Evolutionary conservation across 2,113 vertebrate genomes (phyloP).

Genomic region (Fulica atra): DNA sequence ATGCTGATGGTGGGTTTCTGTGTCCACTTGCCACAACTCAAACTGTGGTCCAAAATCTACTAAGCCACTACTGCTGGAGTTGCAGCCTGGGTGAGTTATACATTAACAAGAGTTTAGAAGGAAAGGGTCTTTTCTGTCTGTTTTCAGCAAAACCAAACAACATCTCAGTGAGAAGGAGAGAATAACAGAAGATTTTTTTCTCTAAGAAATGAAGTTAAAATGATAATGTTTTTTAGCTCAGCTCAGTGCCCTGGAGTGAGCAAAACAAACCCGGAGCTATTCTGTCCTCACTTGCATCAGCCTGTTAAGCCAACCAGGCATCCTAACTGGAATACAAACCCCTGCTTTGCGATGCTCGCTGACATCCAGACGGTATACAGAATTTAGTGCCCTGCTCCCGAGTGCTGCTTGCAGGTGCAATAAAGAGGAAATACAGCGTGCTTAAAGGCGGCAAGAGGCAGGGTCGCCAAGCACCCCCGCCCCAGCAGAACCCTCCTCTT

Average conservation of each 20-base stretch:
- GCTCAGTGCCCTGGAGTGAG: background rate
- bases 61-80: background rate
- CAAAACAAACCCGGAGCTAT: background rate
- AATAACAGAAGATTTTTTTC: background rate
- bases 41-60: fast-evolving
- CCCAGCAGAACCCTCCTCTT: background rate
- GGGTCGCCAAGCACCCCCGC: background rate
- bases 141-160: background rate
- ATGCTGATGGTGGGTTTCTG: background rate
- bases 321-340: conserved; percentile 6
- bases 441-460: conserved; percentile 7
- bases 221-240: background rate
- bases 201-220: conserved; percentile 12
- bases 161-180: background rate
- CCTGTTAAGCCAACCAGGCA: background rate
- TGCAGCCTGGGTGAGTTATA: background rate
- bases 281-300: background rate
- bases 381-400: conserved; percentile 2
- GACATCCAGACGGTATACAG: conserved; percentile 32
- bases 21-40: background rate
- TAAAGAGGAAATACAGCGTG: conserved; percentile 49
- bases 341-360: background rate
- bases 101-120: background rate
- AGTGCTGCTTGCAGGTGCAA: conserved; percentile 16
- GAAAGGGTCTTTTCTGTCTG: background rate